Base-by-base conservation (phyloP, 2,113 vertebrate species). In the Rhadina sibilatrix region DNA sequence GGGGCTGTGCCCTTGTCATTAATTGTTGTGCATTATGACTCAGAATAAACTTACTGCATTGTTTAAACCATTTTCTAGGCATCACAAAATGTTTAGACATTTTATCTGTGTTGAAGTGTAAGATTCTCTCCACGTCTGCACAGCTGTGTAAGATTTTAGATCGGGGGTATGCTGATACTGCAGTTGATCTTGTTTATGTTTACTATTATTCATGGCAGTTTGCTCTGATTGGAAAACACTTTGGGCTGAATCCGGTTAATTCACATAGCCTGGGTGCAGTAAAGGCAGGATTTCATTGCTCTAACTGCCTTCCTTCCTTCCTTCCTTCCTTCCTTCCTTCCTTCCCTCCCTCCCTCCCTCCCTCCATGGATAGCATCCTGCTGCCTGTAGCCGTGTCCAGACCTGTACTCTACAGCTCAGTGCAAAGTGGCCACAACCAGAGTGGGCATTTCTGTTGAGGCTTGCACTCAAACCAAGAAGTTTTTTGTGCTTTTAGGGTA, bases 21-120 rank as follows among this genome's bases (percentile, higher is more conserved):
- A 92, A 91, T 87, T 65, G 52, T 82, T 83, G 79, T 71, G 53
- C 61, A 60, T 93, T 82, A 89, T 91, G 79, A 95, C 38, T 93
- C 87, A 78, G 12, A 56, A 57, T 7, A 68, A 83, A 90, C 18
- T 88, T 63, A 56, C 40, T 94, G 71, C 64, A 53, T 77, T 61
- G 56, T 82, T 91, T 87, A 42, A 92, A 31, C 6, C 49, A 21
- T 64, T 95, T 91, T 84, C 54, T 69, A 72, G 31, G 35, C 56
- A 40, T 75, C 53, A 8, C 33, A 9, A 77, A 59, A 78, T 27
- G 22, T 77, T 95, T 49, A 38, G 50, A 68, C 22, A 28, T 30
- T 66, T 85, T 47, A 30, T 66, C 14, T 35, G 5, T 44, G 52
- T 40, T 88, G 46, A 80, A 72, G 19, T 22, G 33, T 50, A 69